A percentile compares a stretch with the other conserved stretches of the same genome.
phyloP scores from a whole-genome alignment of 2,113 vertebrate species.

The Chamaetylas fuelleborni region DNA sequence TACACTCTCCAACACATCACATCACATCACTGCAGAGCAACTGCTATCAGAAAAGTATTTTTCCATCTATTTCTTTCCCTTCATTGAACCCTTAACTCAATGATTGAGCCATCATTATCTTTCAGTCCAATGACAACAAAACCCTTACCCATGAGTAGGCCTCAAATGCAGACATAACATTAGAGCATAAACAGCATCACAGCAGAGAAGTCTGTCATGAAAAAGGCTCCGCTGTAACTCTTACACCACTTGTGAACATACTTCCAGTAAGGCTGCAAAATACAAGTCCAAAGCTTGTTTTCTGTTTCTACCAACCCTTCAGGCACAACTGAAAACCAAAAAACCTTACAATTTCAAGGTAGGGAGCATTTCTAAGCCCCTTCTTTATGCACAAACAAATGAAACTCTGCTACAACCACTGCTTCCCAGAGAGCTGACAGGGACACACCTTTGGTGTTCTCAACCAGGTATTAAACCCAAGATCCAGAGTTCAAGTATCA shows the following conservation, averaged over 20 bases:
- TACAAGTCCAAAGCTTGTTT: not conserved
- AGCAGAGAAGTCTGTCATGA: not conserved
- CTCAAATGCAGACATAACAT: not conserved
- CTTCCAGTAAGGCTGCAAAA: not conserved
- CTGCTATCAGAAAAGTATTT: not conserved
- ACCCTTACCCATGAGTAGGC: not conserved
- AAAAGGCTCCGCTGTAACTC: not conserved
- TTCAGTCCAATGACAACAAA: not conserved
- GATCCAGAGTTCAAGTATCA: not conserved
- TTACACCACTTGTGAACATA: not conserved
- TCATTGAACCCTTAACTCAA: not conserved
- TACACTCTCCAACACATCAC: not conserved
- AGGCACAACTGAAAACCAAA: not conserved
- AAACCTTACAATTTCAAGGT: not conserved
- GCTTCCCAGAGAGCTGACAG: not conserved
- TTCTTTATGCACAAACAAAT: not conserved
- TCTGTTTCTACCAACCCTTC: not conserved
- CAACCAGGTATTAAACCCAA: not conserved
- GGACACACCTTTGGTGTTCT: not conserved
- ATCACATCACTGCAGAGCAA: not conserved
- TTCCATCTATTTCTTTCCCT: not conserved
- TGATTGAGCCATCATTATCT: not conserved
- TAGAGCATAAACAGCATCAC: not conserved
- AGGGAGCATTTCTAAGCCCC: not conserved
- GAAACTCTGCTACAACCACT: not conserved